Percentiles rank a stretch among this genome's conserved stretches.
Evolutionary conservation across 2,113 vertebrate genomes (phyloP).

Genomic region (Cebus imitator): DNA sequence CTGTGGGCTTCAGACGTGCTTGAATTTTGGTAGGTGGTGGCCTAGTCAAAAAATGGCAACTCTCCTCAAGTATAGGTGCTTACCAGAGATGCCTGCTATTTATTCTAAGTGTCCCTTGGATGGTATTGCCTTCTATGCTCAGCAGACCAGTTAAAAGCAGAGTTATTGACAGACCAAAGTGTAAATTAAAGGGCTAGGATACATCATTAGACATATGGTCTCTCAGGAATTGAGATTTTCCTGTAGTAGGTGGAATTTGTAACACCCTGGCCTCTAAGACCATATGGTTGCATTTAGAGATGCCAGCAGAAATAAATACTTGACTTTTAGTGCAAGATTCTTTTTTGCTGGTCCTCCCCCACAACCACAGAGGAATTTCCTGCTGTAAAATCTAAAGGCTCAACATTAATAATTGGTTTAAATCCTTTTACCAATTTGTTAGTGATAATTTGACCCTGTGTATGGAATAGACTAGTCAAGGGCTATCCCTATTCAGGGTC

Average conservation of each 20-base stretch:
- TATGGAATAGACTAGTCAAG: neutral
- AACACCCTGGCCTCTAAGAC: constrained; percentile 64
- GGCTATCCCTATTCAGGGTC: neutral
- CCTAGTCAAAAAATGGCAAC: neutral
- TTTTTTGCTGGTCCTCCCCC: neutral
- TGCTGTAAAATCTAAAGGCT: constrained; percentile 42
- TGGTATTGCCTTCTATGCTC: neutral
- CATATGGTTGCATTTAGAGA: constrained; percentile 67
- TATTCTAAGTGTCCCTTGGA: neutral
- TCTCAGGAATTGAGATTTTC: constrained; percentile 56
- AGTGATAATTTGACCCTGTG: neutral
- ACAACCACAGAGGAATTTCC: neutral
- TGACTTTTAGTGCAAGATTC: constrained; percentile 44
- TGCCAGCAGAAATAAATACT: constrained; percentile 68
- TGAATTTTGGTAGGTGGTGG: neutral
- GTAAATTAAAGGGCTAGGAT: constrained; percentile 48
- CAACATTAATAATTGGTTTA: constrained; percentile 1
- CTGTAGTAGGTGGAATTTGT: constrained; percentile 65
- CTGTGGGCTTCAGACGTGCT: neutral
- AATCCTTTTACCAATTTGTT: neutral
- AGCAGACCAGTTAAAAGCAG: constrained; percentile 41
- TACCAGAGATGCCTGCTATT: neutral
- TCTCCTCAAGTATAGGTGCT: neutral
- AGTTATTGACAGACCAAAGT: constrained; percentile 60
- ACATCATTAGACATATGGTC: constrained; percentile 68